These are phyloP conservation scores for Daubentonia madagascariensis DNA, from an alignment of 2,113 vertebrate species.

Conservation along the genomic window DNA sequence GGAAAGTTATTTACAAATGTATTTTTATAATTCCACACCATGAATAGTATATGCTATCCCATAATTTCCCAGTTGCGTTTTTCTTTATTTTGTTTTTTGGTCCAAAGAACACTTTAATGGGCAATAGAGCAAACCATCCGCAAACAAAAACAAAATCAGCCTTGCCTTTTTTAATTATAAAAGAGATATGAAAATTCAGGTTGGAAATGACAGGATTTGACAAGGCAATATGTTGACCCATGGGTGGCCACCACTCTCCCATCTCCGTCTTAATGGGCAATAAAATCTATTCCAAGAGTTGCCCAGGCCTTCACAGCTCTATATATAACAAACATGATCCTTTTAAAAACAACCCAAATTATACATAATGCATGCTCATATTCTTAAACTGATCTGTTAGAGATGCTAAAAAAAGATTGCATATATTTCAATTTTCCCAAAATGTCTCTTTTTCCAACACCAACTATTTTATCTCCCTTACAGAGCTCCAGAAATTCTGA, in stretches of 20 bases:
- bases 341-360: constrained; percentile 75
- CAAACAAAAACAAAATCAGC: constrained; percentile 7
- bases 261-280: background rate
- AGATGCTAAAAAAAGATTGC: constrained; percentile 71
- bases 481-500: constrained; percentile 58
- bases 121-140: background rate
- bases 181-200: constrained; percentile 37
- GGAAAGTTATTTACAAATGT: background rate
- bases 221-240: constrained; percentile 19
- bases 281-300: constrained; percentile 50
- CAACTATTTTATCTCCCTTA: constrained; percentile 65
- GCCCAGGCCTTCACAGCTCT: constrained; percentile 40
- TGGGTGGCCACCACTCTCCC: background rate
- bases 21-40: background rate
- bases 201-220: constrained; percentile 24
- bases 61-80: background rate
- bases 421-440: constrained; percentile 71
- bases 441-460: constrained; percentile 67
- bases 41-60: background rate
- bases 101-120: constrained; percentile 3
- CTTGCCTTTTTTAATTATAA: constrained; percentile 30
- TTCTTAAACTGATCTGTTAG: constrained; percentile 75
- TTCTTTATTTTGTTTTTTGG: background rate
- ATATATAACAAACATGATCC: constrained; percentile 71
- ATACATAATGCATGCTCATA: constrained; percentile 73